Evolutionary conservation across 2,113 vertebrate genomes (phyloP), one percentile per base, ranked within the genome.

Genomic region (Phaethornis superciliosus): DNA sequence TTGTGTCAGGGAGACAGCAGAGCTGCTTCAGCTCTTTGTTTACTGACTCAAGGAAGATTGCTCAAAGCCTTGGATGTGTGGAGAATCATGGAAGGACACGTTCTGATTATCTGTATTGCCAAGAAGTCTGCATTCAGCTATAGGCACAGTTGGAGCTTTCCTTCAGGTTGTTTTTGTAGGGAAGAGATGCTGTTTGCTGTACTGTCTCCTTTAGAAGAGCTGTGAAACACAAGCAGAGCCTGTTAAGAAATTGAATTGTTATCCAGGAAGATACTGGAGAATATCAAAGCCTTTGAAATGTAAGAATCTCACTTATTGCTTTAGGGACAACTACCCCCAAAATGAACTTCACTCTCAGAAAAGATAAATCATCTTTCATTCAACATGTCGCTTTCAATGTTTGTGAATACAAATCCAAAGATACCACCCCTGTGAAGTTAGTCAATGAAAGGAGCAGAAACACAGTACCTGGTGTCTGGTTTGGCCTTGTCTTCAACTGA

Each of bases 91-190:
- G 51, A 84, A 74, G 24, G 55, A 59, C 40, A 19, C 1, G 0
- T 51, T 37, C 37, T 70, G 24, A 70, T 60, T 16, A 40, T 11
- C 46, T 85, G n/a, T 23, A 63, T 28, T 49, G 77, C 33, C 82
- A 37, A 49, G 13, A 87, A 90, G 9, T 86, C 59, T 86, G 68
- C 77, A 85, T 95, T n/a, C 84, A 98, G 96, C 95, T 97, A 94
- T 30, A 49, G 44, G 49, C 12, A 69, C 20, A 30, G 30, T 47
- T 69, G 49, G n/a, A 23, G 7, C 22, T 89, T 79, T 26, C 40
- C 46, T 86, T 86, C 19, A 8, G 14, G 32, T 68, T 79, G 22
- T 47, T 94, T 95, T 37, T 85, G 42, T 47, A 81, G 56, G 40
- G 59, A 81, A 40, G 65, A 72, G 40, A 52, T 74, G 32, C 20